Evolutionary conservation across 2,797 vertebrate genomes (phyloP).

Genomic region (Poeciliopsis infans): DNA sequence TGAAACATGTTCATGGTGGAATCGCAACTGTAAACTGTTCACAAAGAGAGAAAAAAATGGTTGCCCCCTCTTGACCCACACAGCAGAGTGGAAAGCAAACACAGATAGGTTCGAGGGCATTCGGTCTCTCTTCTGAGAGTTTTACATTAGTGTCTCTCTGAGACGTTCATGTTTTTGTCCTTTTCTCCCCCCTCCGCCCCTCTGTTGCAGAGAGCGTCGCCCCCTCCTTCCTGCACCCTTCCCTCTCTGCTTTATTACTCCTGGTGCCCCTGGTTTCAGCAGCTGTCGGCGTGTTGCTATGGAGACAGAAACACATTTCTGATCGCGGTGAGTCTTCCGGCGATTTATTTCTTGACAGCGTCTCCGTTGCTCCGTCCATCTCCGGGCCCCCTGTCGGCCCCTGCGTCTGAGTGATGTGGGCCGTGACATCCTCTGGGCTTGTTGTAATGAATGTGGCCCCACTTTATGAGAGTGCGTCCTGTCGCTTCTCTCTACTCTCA

Average conservation of each 20-base stretch:
- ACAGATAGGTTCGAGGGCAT: slow-evolving; percentile 23
- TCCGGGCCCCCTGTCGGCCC: slow-evolving; percentile 60
- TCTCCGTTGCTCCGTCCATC: slow-evolving; percentile 62
- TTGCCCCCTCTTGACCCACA: slow-evolving; percentile 12
- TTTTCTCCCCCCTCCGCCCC: slow-evolving; percentile 28
- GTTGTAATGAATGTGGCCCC: slow-evolving; percentile 69
- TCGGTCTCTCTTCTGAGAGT: slow-evolving; percentile 10
- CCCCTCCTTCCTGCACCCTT: slow-evolving; percentile 53
- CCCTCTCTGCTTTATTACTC: slow-evolving; percentile 80
- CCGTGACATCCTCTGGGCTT: slow-evolving; percentile 69
- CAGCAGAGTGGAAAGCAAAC: slow-evolving; percentile 34
- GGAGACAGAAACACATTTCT: slow-evolving; percentile 80
- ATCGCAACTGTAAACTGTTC: slow-evolving; percentile 21
- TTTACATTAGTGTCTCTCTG: slow-evolving; percentile 48
- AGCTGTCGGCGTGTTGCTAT: slow-evolving; percentile 82
- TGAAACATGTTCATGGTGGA: slow-evolving; percentile 55
- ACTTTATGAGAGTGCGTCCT: not conserved
- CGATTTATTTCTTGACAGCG: slow-evolving; percentile 65
- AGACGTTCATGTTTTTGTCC: slow-evolving; percentile 37
- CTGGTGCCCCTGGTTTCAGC: slow-evolving; percentile 79
- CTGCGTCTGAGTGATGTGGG: slow-evolving; percentile 65
- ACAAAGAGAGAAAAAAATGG: not conserved
- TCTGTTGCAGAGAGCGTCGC: slow-evolving; percentile 48
- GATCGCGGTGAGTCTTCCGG: slow-evolving; percentile 77
- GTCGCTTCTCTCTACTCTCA: slow-evolving; percentile 46